Base-by-base conservation (phyloP, 2,113 vertebrate species). In the Hyperopisus bebe region DNA sequence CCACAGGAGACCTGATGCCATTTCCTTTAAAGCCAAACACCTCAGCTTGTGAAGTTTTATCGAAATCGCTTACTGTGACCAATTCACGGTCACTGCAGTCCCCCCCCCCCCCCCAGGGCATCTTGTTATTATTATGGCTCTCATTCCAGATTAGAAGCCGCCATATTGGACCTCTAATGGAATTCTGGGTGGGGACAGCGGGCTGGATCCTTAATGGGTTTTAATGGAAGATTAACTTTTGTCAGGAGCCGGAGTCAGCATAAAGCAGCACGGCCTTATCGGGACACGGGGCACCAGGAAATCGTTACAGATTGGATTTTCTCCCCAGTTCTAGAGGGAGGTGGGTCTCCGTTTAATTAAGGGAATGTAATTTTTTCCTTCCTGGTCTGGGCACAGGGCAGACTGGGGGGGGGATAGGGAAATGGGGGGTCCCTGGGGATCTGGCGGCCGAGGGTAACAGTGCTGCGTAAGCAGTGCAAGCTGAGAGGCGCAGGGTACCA, bases 261-360 rank as follows among this genome's bases (percentile, higher is more conserved):
- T 94, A 93, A 96, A 94, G 91, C 93, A 88, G 50, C 48, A 83
- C 88, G 86, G 91, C 92, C 93, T 94, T 95, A 95, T 94, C 93
- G 94, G 83, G 93, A 93, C 92, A 88, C 66, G 90, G 66, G 51
- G 66, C 31, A 89, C 80, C 82, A 89, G 93, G 92, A 93, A 94
- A 95, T 96, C 94, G 87, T 94, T 95, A 93, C 94, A 95, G 95
- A 96, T 96, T 94, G 91, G 92, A 94, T 96, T 93, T 94, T 91
- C 93, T 92, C 89, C 89, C 17, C 88, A 70, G 91, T 94, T 92
- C 93, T 92, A 92, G 91, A 21, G 62, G 62, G 62, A 31, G 62
- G 62, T 70, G 94, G 94, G 93, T 93, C 91, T 87, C 88, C 91
- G 92, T 95, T 96, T 95, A 96, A 96, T 96, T 95, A 95, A 94